phyloP scores from a whole-genome alignment of 2,113 vertebrate species.

The Chionodraco myersi region DNA sequence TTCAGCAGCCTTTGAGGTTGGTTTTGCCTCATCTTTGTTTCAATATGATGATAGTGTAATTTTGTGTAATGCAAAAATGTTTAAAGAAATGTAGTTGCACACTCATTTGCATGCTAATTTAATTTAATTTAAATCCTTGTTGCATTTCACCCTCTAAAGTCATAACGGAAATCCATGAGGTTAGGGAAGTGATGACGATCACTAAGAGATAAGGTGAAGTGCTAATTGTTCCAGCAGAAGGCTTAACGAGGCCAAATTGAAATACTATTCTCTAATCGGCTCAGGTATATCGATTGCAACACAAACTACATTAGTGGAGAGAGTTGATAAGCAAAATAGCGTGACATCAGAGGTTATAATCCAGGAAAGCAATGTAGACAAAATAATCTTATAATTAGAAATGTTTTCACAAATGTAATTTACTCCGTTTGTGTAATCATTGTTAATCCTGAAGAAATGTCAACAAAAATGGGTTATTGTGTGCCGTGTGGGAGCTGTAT shows the following conservation, averaged over 20 bases:
- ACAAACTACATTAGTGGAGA: background rate
- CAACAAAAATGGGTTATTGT: background rate
- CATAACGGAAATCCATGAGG: conserved; percentile 39
- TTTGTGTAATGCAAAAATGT: background rate
- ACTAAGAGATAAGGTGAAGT: conserved; percentile 33
- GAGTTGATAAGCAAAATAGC: background rate
- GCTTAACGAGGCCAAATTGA: background rate
- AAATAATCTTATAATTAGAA: background rate
- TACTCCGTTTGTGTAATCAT: background rate
- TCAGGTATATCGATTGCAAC: background rate
- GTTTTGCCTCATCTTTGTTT: conserved; percentile 4
- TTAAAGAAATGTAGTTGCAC: background rate
- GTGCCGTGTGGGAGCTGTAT: background rate
- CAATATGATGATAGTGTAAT: background rate
- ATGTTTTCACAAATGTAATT: background rate
- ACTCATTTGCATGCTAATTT: background rate
- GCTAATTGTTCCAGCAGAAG: conserved; percentile 4
- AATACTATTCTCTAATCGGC: background rate
- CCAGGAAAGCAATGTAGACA: background rate
- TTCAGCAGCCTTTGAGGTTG: conserved; percentile 97
- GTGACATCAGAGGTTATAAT: background rate
- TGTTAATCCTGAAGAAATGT: background rate
- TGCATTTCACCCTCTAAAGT: conserved; percentile 40
- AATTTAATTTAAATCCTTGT: conserved; percentile 37
- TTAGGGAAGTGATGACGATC: conserved; percentile 29